These are phyloP conservation scores for Ommatoiulus sabulosus DNA, from an alignment of 2,888 invertebrate species.

Conservation along the genomic window DNA sequence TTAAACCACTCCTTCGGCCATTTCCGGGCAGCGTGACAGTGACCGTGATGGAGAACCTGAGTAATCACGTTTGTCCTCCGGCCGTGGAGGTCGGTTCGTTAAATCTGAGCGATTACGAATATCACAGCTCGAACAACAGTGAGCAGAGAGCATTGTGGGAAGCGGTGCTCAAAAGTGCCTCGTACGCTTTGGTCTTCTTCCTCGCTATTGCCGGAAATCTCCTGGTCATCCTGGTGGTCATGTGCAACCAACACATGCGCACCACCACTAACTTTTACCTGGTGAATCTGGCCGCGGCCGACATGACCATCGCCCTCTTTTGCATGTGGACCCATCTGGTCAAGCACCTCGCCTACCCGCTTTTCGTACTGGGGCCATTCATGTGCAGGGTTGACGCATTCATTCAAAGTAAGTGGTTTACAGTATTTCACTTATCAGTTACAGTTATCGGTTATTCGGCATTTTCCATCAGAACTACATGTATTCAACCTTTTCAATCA, in stretches of 20 bases:
- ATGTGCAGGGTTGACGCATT: slow-evolving; percentile 65
- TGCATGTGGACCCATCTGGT: slow-evolving; percentile 66
- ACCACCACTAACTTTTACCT: slow-evolving; percentile 75
- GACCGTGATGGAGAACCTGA: neutral
- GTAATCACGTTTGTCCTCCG: slow-evolving; percentile 8
- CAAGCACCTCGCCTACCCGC: slow-evolving; percentile 63
- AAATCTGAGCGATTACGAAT: slow-evolving; percentile 55
- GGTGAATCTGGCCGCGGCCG: slow-evolving; percentile 76
- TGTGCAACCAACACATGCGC: slow-evolving; percentile 68
- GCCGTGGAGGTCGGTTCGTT: slow-evolving; percentile 42
- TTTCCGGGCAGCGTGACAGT: neutral
- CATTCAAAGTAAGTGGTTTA: slow-evolving; percentile 64
- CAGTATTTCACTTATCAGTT: no score
- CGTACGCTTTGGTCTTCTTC: slow-evolving; percentile 64
- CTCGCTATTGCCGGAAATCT: slow-evolving; percentile 70
- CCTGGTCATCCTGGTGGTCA: slow-evolving; percentile 71
- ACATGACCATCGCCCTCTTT: slow-evolving; percentile 70
- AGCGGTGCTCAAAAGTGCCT: slow-evolving; percentile 61
- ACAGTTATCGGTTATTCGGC: neutral
- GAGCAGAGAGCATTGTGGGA: slow-evolving; percentile 50
- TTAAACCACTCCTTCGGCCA: neutral
- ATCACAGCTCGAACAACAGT: neutral
- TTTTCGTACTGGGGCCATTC: slow-evolving; percentile 64
- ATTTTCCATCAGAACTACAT: no score
- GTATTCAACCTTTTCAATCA: no score